These are phyloP conservation scores for Pseudoatta argentina DNA, from an alignment of 1,140 invertebrate genomes.

Conservation along the genomic window DNA sequence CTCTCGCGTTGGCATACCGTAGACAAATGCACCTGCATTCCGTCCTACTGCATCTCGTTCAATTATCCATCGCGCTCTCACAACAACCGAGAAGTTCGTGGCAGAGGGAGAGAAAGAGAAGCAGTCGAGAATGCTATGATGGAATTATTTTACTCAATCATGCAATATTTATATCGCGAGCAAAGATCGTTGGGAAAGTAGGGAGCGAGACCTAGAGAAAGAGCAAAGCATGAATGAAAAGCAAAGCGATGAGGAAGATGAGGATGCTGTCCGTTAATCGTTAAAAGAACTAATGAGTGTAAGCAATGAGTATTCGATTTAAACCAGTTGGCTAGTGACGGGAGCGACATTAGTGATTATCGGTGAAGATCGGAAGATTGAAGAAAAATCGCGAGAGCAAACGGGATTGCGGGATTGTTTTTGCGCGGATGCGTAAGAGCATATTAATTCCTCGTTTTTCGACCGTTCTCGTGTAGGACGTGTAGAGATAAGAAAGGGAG, in stretches of 20 bases:
- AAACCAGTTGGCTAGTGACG: constrained; percentile 66
- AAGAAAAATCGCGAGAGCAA: constrained; percentile 55
- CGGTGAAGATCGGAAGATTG: not conserved
- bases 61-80: constrained; percentile 66
- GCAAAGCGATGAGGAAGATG: not conserved
- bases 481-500: not conserved
- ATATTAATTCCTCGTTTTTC: constrained; percentile 23
- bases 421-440: constrained; percentile 6
- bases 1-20: constrained; percentile 60
- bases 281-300: constrained; percentile 16
- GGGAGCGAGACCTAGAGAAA: not conserved
- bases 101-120: not conserved
- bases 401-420: constrained; percentile 56
- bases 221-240: not conserved
- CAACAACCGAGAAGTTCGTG: constrained; percentile 47
- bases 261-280: constrained; percentile 52
- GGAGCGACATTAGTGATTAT: constrained; percentile 66
- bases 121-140: not conserved
- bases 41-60: constrained; percentile 72
- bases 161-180: constrained; percentile 69
- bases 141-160: constrained; percentile 68
- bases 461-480: not conserved
- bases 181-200: not conserved
- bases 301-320: constrained; percentile 61
- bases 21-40: constrained; percentile 77